A percentile compares a stretch with the other conserved stretches of the same genome.
Evolutionary conservation across 2,797 vertebrate genomes (phyloP).

Genomic region (Pseudochirops corinnae): DNA sequence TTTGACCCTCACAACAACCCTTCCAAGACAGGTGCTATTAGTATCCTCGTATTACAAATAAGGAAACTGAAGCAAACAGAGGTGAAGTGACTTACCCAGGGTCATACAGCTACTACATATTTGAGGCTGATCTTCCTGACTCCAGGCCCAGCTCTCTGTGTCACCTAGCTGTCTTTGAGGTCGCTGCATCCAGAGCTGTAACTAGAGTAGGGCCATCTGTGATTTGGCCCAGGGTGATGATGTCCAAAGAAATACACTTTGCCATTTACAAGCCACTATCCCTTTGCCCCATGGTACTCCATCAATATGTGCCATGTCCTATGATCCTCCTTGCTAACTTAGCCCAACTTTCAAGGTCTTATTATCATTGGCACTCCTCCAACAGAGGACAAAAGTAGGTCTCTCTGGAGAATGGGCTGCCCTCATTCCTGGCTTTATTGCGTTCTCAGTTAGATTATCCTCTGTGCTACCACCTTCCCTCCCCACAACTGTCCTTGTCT

Average conservation of each 20-base stretch:
- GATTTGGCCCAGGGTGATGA: background rate
- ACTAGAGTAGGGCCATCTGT: background rate
- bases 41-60: background rate
- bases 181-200: background rate
- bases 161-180: background rate
- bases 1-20: background rate
- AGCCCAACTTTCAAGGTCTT: background rate
- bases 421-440: rapidly evolving
- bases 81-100: background rate
- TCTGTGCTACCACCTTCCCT: background rate
- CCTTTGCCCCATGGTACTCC: background rate
- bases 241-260: background rate
- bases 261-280: background rate
- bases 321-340: background rate
- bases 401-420: background rate
- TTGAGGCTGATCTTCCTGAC: background rate
- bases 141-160: background rate
- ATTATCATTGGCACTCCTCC: background rate
- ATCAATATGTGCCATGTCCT: background rate
- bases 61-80: background rate
- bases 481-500: background rate
- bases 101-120: background rate
- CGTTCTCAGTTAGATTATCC: rapidly evolving
- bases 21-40: background rate
- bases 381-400: background rate